Percentiles rank a stretch among this genome's conserved stretches.
These are phyloP conservation scores for Polylopha cassiicola DNA, from an alignment of 2,888 invertebrate species.

Conservation along the genomic window DNA sequence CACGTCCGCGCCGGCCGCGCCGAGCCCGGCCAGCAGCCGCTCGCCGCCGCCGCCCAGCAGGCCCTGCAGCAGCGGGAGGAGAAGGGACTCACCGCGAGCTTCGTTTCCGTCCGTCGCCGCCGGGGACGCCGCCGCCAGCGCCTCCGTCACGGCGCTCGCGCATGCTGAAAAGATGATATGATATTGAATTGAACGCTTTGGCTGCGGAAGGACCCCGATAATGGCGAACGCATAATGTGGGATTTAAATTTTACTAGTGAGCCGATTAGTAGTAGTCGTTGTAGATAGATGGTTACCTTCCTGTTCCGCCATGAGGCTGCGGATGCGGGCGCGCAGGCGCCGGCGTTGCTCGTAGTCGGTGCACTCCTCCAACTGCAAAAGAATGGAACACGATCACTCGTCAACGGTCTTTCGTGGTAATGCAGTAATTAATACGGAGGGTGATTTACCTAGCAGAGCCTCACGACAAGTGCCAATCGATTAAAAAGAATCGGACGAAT, in stretches of 20 bases:
- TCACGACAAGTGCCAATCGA: too few species aligned
- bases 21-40: constrained; percentile 61
- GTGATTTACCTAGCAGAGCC: too few species aligned
- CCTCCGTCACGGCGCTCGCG: constrained; percentile 66
- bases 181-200: too few species aligned
- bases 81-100: constrained; percentile 85
- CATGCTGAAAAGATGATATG: constrained; percentile 62
- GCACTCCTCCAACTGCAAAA: constrained; percentile 86
- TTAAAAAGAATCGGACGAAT: too few species aligned
- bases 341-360: constrained; percentile 92
- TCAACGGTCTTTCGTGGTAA: not conserved
- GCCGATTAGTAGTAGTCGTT: too few species aligned
- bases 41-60: constrained; percentile 75
- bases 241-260: too few species aligned
- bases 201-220: too few species aligned
- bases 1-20: constrained; percentile 78
- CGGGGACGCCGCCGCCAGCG: constrained; percentile 51
- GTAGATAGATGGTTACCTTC: constrained; percentile 81
- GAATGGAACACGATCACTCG: not conserved
- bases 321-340: constrained; percentile 86
- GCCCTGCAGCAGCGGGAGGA: constrained; percentile 82
- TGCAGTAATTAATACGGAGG: too few species aligned
- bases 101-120: constrained; percentile 33
- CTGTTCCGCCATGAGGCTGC: constrained; percentile 90
- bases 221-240: too few species aligned